These are phyloP conservation scores for Cherax quadricarinatus DNA, from an alignment of 1,140 invertebrate genomes.

Conservation along the genomic window DNA sequence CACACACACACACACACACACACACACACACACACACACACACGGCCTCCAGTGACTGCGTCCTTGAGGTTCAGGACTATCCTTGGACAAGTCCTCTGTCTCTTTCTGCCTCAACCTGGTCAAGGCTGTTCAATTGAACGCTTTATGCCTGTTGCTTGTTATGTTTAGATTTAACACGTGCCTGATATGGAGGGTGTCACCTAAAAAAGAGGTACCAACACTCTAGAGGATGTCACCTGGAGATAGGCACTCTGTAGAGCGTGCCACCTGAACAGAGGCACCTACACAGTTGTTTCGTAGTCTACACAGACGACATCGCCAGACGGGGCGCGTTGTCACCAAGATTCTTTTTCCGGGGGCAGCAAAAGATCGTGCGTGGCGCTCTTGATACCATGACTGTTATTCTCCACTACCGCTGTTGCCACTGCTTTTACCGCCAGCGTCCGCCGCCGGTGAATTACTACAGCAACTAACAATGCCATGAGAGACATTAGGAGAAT, in stretches of 20 bases:
- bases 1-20: no score
- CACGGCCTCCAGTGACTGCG: not conserved
- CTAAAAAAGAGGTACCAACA: no score
- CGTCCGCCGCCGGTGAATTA: constrained; percentile 59
- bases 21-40: no score
- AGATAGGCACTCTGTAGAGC: not conserved
- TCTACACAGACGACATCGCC: constrained; percentile 70
- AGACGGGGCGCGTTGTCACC: constrained; percentile 72
- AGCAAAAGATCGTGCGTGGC: constrained; percentile 68
- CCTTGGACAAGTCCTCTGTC: no score
- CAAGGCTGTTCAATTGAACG: not conserved
- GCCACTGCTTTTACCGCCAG: constrained; percentile 65
- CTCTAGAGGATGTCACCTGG: not conserved
- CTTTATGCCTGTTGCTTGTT: not conserved
- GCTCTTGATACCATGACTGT: constrained; percentile 70
- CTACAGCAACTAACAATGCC: constrained; percentile 67
- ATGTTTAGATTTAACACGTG: not conserved
- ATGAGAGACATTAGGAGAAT: constrained; percentile 61
- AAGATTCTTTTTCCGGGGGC: constrained; percentile 71
- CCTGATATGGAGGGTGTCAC: not conserved
- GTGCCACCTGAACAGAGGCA: not conserved
- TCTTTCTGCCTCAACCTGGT: not conserved
- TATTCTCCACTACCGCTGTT: constrained; percentile 66
- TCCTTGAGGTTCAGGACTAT: no score
- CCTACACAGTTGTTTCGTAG: constrained; percentile 73